A percentile compares a stretch with the other conserved stretches of the same genome.
Evolutionary conservation across 2,113 vertebrate genomes (phyloP).

Genomic region (Bufo bufo): DNA sequence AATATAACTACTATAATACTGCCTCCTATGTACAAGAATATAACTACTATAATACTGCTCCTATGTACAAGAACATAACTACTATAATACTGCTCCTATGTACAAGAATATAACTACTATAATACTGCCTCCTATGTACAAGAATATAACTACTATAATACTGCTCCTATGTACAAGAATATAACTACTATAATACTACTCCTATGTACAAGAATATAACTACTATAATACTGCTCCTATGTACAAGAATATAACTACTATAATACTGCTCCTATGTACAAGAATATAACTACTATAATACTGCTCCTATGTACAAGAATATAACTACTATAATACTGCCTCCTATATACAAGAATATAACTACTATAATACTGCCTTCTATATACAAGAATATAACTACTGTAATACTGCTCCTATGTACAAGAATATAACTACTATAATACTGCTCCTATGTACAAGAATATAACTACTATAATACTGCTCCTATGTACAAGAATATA

Average conservation of each 20-base stretch:
- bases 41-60: conserved; percentile 11
- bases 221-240: conserved; percentile 16
- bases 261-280: conserved; percentile 2
- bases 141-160: conserved; percentile 11
- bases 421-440: conserved; percentile 5
- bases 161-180: conserved; percentile 7
- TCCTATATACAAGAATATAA: conserved; percentile 1
- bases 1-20: conserved; percentile 25
- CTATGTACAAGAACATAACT: conserved; percentile 11
- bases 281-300: conserved; percentile 7
- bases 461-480: conserved; percentile 9
- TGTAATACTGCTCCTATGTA: not conserved
- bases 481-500: not conserved
- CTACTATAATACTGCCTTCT: conserved; percentile 11
- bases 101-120: not conserved
- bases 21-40: not conserved
- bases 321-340: conserved; percentile 5
- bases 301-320: conserved; percentile 5
- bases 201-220: conserved; percentile 16
- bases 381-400: conserved; percentile 17
- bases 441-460: not conserved
- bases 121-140: not conserved
- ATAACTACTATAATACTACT: conserved; percentile 1
- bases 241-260: conserved; percentile 19
- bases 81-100: conserved; percentile 9